Base-by-base conservation (phyloP, 92 coral and sea anemone species). In the Phenganax stokvisi region DNA sequence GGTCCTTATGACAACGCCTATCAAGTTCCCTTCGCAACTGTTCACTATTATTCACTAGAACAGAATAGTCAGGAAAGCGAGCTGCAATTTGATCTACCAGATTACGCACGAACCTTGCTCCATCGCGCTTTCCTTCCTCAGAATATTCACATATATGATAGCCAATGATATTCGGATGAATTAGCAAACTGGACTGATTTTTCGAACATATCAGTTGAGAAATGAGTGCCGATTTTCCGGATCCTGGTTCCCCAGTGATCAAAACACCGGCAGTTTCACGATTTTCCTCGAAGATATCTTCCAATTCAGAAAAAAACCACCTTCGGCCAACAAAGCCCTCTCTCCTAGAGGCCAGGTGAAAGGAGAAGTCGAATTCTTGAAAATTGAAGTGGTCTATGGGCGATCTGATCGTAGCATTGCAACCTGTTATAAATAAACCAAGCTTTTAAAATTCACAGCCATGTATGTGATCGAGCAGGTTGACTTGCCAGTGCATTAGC, bases 191-290 rank as follows among this genome's bases (percentile, higher is more conserved):
- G 3, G 96, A 91, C 47, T 37, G 47, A 30, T 75, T 71, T 51
- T 84, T 77, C 30, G 97, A 92, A 75, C 97, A 90, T 71, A 92
- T 81, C 57, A 92, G 64, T 51, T 90, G 88, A 13, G 97, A 87
- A 10, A 89, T 72, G 47, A 92, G 59, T 10, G 97, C 91, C 7
- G 97, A 88, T 82, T 90, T 90, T 30, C 96, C 96, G 9, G 89
- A 71, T 10, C 96, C 96, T 65, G 96, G 96, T 27, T 83, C 85
- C 1, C 91, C 96, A 52, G 85, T 58, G 10, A 90, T 78, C n/a
- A 90, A 17, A 12, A 85, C 87, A 12, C 88, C 90, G 61, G 83
- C 10, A 8, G 29, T 47, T 0, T 53, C 51, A 54, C 52, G 20
- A 10, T 9, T 59, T 4, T 29, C n/a, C 47, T 67, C 79, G 28